These are phyloP conservation scores for Nycticryphes semicollaris DNA, from an alignment of 2,113 vertebrate species.

Conservation along the genomic window DNA sequence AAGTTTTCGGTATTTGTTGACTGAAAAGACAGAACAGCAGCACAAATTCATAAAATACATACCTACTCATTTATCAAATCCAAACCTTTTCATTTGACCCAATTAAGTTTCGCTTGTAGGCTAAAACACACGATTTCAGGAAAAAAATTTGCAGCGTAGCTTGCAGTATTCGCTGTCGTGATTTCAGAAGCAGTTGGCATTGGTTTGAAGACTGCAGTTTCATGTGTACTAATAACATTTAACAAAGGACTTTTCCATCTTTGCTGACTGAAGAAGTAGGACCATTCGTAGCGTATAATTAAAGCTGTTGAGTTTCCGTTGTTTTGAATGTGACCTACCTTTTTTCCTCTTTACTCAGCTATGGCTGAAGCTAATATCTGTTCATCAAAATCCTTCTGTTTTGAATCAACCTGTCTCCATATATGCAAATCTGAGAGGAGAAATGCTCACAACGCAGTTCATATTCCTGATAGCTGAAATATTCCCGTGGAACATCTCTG, in stretches of 20 bases:
- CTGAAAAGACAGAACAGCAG: not conserved
- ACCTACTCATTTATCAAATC: not conserved
- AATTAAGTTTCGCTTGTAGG: not conserved
- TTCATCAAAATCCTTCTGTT: constrained; percentile 39
- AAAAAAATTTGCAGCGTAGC: not conserved
- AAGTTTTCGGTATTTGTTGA: not conserved
- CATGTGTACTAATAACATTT: not conserved
- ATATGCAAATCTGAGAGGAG: not conserved
- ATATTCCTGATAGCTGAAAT: not conserved
- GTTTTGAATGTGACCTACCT: constrained; percentile 41
- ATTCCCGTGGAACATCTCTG: not conserved
- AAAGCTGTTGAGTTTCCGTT: constrained; percentile 16
- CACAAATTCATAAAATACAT: not conserved
- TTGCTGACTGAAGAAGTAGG: not conserved
- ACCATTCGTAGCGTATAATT: not conserved
- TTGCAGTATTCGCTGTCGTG: not conserved
- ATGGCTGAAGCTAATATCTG: not conserved
- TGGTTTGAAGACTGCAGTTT: not conserved
- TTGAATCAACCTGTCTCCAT: not conserved
- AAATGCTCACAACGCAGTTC: not conserved
- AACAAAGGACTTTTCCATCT: constrained; percentile 13
- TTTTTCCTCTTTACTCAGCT: constrained; percentile 48
- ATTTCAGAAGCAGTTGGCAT: constrained; percentile 35
- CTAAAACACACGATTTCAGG: not conserved
- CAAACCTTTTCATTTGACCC: not conserved